phyloP scores from a whole-genome alignment of 2,888 invertebrate species.

The Cataglyphis cursor region DNA sequence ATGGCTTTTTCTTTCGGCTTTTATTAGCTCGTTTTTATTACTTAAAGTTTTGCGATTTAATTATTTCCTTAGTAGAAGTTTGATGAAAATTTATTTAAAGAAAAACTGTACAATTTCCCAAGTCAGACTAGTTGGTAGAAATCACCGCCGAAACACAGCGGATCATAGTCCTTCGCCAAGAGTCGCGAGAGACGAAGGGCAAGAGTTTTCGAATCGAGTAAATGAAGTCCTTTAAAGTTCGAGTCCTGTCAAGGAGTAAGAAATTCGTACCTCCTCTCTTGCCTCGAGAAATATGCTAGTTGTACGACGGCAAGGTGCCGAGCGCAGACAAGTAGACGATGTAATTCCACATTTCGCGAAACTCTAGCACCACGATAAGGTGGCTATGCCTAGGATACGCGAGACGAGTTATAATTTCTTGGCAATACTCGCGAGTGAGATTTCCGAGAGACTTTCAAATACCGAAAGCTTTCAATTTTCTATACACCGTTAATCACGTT shows the following conservation, averaged over 20 bases:
- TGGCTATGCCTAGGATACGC: constrained; percentile 8
- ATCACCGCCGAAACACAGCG: constrained; percentile 30
- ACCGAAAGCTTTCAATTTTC: neutral
- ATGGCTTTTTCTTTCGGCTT: neutral
- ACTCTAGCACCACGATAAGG: constrained; percentile 28
- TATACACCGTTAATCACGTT: neutral
- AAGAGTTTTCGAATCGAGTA: constrained; percentile 56
- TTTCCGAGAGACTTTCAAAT: constrained; percentile 3
- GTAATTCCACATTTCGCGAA: constrained; percentile 51
- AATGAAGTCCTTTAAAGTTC: constrained; percentile 55
- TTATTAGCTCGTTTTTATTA: neutral
- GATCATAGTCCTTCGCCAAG: constrained; percentile 32
- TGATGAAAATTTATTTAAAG: neutral
- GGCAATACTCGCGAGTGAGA: constrained; percentile 37
- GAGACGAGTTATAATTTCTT: constrained; percentile 44
- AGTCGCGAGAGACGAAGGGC: constrained; percentile 26
- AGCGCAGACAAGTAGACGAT: constrained; percentile 47
- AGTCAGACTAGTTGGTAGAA: constrained; percentile 28
- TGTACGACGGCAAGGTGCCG: constrained; percentile 42
- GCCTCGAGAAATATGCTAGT: constrained; percentile 50
- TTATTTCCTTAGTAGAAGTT: neutral
- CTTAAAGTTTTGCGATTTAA: constrained; percentile 15
- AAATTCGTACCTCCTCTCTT: constrained; percentile 46
- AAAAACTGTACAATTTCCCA: constrained; percentile 17
- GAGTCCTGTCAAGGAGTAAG: constrained; percentile 41